Evolutionary conservation across 2,888 invertebrate species (phyloP), one percentile per base, ranked within the genome.

Genomic region (Eristalis arbustorum): DNA sequence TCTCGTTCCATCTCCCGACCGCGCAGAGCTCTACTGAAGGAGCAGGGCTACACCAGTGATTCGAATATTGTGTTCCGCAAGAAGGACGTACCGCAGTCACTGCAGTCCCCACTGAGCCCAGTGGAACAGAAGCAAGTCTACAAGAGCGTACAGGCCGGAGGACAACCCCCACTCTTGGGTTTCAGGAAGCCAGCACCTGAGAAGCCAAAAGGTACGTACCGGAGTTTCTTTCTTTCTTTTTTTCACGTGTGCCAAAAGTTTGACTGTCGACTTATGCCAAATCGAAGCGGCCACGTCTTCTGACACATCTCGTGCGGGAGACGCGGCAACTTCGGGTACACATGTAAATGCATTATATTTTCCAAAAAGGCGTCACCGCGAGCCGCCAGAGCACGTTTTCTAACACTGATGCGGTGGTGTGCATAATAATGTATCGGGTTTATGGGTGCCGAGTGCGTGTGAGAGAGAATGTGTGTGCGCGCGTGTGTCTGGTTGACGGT

Each of bases 151-250:
- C 98, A 98, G 91, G 96, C 96, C 80, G 99, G 99, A 0, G 98
- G 98, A 0, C 98, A 99, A 93, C 98, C 98, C 2, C 99, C 99
- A 0, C 94, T 98, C 11, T 95, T 97, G 91, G 99, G 99, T 59
- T 95, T 99, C 91, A 95, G 98, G 62, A 98, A 98, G 91, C 96
- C 96, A 22, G 98, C 97, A 18, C 98, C 98, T 31, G 96, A 96
- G 91, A 95, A 95, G 91, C 96, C 96, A 25, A 96, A 95, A 95
- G 96, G 96, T 96, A 93, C 92, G 94, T 90, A 64, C 68, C 23
- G 23, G 25, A 22, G 18, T 10, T 37, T 8, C 1, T 49, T 62
- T 18, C 25, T 49, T 10, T 37, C 1, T 8, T 49, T 62, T 18
- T 3, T 49, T 8, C n/a, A 49, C 49, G 49, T 49, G 49, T 49